Evolutionary conservation across 2,888 invertebrate genomes (phyloP).

Genomic region (Ornithoptera priamus): DNA sequence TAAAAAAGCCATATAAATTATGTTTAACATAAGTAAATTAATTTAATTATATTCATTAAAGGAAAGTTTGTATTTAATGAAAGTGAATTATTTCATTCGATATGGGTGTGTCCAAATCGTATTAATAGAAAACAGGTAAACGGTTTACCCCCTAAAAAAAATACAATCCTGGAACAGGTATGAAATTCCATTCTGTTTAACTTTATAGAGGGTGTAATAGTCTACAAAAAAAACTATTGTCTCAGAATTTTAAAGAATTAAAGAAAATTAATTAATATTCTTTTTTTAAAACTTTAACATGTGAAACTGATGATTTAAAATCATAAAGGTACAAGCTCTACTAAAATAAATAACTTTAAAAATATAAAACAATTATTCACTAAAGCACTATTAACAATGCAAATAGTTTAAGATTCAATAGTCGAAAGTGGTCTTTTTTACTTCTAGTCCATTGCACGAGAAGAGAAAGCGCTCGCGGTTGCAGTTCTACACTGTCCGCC

Average conservation of each 20-base stretch:
- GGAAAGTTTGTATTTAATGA: too few relatives aligned
- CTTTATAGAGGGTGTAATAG: too few relatives aligned
- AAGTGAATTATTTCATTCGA: not conserved
- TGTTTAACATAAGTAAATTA: not conserved
- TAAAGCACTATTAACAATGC: not conserved
- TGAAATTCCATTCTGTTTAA: not conserved
- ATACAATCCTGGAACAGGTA: conserved; percentile 16
- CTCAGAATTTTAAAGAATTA: too few relatives aligned
- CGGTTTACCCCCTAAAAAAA: conserved; percentile 3
- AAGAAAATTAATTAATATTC: too few relatives aligned
- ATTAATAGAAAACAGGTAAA: not conserved
- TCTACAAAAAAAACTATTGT: too few relatives aligned
- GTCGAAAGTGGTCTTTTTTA: conserved; percentile 46
- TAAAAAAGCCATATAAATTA: not conserved
- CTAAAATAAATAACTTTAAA: not conserved
- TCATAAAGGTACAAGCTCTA: not conserved
- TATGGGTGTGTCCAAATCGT: not conserved
- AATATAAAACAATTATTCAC: not conserved
- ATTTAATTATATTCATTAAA: not conserved
- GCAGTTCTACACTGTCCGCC: conserved; percentile 59
- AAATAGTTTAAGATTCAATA: conserved; percentile 6
- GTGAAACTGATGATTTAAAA: too few relatives aligned
- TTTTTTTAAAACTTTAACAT: too few relatives aligned
- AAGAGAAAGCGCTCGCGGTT: conserved; percentile 62
- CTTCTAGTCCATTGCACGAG: conserved; percentile 35